Evolutionary conservation across 2,888 invertebrate species (phyloP), one percentile per base, ranked within the genome.

Genomic region (Luperina nickerlii): DNA sequence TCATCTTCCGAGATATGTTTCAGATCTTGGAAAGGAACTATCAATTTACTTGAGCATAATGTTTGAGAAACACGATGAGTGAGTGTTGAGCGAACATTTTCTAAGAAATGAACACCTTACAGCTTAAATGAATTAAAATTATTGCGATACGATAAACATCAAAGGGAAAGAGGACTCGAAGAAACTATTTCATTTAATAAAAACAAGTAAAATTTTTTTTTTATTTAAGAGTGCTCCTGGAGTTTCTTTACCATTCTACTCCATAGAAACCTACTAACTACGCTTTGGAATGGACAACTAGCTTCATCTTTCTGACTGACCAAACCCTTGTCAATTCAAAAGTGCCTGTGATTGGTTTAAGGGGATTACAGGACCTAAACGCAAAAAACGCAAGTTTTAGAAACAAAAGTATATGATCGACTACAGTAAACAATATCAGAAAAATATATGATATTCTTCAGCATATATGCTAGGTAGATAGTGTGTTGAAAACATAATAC

Each of bases 21-120:
- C 82, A 73, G 66, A 81, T 78, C 74, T 83, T 76, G 76, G 76
- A 85, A 85, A 85, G 68, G 54, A 78, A 85, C 85, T 85, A 85
- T 85, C 83, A 81, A 87, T 87, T 74, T 71, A 63, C 69, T 78
- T 67, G 78, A 81, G 63, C 69, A 57, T 80, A 57, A 73, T 74
- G 74, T 62, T 80, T 75, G 20, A 79, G 70, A 67, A 54, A 63
- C 57, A 48, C 38, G 76, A 74, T 73, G 74, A 77, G 60, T 77
- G 76, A 78, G 60, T 72, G 54, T 48, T 69, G 72, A 62, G 32
- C 60, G 66, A 76, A 71, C 27, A 76, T 76, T 42, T 83, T 76
- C 66, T 84, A 66, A 81, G 81, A 76, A 83, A 70, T 27, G 27
- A 27, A 65, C 60, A 79, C 78, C 80, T 72, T 54, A 45, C 42